These are phyloP conservation scores for Zoanthus solanderi DNA, from an alignment of 92 coral and sea anemone species.

Conservation along the genomic window DNA sequence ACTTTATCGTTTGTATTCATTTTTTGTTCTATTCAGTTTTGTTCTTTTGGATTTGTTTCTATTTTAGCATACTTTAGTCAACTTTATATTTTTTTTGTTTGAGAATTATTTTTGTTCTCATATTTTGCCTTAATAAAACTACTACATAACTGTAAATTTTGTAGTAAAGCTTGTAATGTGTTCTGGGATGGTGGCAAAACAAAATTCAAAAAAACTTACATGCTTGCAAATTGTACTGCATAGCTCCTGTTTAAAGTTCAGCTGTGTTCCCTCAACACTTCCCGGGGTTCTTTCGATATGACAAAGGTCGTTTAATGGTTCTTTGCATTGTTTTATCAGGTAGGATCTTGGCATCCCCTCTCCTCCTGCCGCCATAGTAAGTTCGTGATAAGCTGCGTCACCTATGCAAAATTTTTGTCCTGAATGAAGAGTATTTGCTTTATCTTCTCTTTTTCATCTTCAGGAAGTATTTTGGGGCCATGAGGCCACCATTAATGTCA, in stretches of 20 bases:
- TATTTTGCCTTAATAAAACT: too few species aligned
- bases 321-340: slow-evolving; percentile 54
- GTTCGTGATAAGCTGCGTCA: slow-evolving; percentile 61
- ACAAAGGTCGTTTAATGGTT: slow-evolving; percentile 40
- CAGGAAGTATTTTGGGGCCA: background rate
- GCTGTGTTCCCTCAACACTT: slow-evolving; percentile 55
- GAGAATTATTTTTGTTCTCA: too few species aligned
- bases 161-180: too few species aligned
- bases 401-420: slow-evolving; percentile 55
- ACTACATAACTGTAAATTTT: too few species aligned
- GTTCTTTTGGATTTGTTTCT: too few species aligned
- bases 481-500: background rate
- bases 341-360: slow-evolving; percentile 50
- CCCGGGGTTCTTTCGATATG: slow-evolving; percentile 56
- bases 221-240: too few species aligned
- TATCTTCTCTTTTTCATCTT: slow-evolving; percentile 48
- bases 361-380: slow-evolving; percentile 59
- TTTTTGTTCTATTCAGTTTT: too few species aligned
- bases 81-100: too few species aligned
- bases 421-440: slow-evolving; percentile 49
- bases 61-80: too few species aligned
- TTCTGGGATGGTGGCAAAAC: too few species aligned
- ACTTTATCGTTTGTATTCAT: too few species aligned
- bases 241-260: slow-evolving; percentile 44
- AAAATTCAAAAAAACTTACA: too few species aligned